Evolutionary conservation across 2,888 invertebrate genomes (phyloP), one percentile per base, ranked within the genome.

Genomic region (Chorisops tibialis): DNA sequence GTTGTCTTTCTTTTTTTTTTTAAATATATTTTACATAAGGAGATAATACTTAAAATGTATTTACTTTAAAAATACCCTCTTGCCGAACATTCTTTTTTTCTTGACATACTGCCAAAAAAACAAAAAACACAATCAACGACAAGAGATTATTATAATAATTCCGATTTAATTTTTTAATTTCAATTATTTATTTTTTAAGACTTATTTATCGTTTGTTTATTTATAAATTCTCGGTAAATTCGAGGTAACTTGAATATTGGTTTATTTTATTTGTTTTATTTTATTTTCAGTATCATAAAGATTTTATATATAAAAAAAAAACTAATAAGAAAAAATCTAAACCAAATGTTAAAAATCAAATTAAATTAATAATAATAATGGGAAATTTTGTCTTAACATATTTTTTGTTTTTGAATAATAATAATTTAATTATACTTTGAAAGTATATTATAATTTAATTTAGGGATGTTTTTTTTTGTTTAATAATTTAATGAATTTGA

Each of bases 21-120:
- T 30, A 7, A 2, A 2, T 30, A 7, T 30, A 30, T 30, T 30
- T 30, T 30, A 7, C 9, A 9, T 30, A 30, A 30, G 30, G 30
- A 30, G 59, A 60, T 59, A 61, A 65, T 59, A 59, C 62, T 62
- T 62, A 65, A 65, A 62, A 67, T 64, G 64, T 64, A 64, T 61
- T 62, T 65, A 65, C 62, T 59, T 50, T 39, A 37, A 41, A 62
- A 54, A 62, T 51, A 51, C 37, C 47, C 59, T 51, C 59, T 65
- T 65, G 56, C 37, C 62, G 60, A 62, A 65, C 48, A 52, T 18
- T n/a, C n/a, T n/a, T n/a, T n/a, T n/a, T n/a, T n/a, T n/a, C n/a
- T 18, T 19, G 47, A 18, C 47, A 11, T 6, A 47, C 47, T 21
- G 22, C n/a, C 41, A 47, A 45, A 41, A 54, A 54, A 38, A 39